Conservation (phyloP, 2,888 invertebrate species). For the Panopea generosa region DNA sequence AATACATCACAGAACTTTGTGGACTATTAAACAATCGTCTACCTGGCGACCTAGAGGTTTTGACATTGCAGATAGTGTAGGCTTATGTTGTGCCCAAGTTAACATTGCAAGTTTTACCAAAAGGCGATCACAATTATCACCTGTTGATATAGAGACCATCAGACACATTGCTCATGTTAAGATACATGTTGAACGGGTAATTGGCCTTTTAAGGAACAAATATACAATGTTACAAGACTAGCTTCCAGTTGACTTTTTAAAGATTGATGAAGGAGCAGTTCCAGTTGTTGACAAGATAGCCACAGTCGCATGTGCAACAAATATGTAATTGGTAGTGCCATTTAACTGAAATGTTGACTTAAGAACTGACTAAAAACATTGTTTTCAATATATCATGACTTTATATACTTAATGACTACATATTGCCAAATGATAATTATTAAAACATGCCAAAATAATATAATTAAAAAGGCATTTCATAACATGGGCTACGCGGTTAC, state of each 20-base stretch:
- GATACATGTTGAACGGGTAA: constrained; percentile 61
- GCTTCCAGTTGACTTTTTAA: constrained; percentile 38
- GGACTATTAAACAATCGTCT: constrained; percentile 51
- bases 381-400: too few species aligned
- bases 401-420: too few species aligned
- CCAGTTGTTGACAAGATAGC: constrained; percentile 50
- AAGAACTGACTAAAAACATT: too few species aligned
- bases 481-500: too few species aligned
- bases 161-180: constrained; percentile 51
- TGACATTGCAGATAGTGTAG: constrained; percentile 57
- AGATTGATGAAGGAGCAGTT: constrained; percentile 27
- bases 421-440: too few species aligned
- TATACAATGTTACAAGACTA: constrained; percentile 42
- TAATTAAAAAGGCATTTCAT: too few species aligned
- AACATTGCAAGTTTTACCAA: constrained; percentile 58
- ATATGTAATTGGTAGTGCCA: constrained; percentile 17
- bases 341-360: constrained; percentile 8
- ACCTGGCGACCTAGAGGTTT: constrained; percentile 62
- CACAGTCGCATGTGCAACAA: constrained; percentile 36
- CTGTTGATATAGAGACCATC: constrained; percentile 52
- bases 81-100: constrained; percentile 47
- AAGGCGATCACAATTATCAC: constrained; percentile 43
- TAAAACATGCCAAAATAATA: too few species aligned
- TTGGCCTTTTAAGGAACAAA: constrained; percentile 55
- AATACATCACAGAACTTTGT: constrained; percentile 66